Evolutionary conservation across 2,113 vertebrate genomes (phyloP).

Genomic region (Alosa alosa): DNA sequence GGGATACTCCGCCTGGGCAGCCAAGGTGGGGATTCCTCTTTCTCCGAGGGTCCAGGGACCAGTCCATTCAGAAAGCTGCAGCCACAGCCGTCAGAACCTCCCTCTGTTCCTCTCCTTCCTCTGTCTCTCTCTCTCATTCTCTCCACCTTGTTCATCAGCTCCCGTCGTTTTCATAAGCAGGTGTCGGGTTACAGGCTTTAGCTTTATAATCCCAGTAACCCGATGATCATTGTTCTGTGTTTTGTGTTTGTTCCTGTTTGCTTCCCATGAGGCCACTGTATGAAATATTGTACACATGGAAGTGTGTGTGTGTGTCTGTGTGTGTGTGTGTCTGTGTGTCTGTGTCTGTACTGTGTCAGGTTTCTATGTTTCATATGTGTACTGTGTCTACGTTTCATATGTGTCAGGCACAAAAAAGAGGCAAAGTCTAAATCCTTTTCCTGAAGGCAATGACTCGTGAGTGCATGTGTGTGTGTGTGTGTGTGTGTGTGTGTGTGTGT

Average conservation of each 20-base stretch:
- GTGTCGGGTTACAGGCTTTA: background rate
- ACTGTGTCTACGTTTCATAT: background rate
- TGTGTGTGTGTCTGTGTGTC: conserved; percentile 9
- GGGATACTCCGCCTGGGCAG: conserved; percentile 47
- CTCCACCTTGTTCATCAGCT: background rate
- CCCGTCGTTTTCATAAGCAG: background rate
- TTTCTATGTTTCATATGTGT: background rate
- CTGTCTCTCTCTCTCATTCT: background rate
- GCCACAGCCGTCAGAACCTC: background rate
- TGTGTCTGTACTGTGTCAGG: background rate
- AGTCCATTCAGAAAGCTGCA: no score
- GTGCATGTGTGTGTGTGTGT: background rate
- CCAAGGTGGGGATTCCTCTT: conserved; percentile 32
- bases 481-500: background rate
- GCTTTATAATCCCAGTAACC: background rate
- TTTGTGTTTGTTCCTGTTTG: background rate
- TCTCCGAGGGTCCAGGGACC: conserved; percentile 35
- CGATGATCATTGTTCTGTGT: background rate
- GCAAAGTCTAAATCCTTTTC: background rate
- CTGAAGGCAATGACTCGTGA: conserved; percentile 10
- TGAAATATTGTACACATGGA: background rate
- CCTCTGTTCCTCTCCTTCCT: background rate
- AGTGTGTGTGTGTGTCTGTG: background rate
- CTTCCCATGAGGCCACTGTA: conserved; percentile 2
- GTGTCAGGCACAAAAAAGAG: background rate